Percentiles rank a stretch among this genome's conserved stretches.
Evolutionary conservation across 2,888 invertebrate genomes (phyloP).

Genomic region (Drosophila robusta): DNA sequence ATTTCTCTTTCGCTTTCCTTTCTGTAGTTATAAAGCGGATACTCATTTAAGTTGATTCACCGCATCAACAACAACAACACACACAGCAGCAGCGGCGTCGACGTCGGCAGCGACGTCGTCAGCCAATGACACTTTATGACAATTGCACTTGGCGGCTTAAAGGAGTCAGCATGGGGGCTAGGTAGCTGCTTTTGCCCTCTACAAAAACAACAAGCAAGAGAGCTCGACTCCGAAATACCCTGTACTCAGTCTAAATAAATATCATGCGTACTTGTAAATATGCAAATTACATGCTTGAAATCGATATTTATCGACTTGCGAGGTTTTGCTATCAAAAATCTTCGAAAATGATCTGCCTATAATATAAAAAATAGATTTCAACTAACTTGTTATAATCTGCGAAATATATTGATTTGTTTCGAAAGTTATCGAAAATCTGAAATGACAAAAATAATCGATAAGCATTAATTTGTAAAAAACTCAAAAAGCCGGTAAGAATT

Average conservation of each 20-base stretch:
- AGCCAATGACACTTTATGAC: conserved; percentile 83
- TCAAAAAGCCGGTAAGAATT: too few species aligned
- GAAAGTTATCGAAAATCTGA: too few species aligned
- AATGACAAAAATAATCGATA: neutral
- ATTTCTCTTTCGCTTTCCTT: neutral
- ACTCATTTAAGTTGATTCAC: conserved; percentile 81
- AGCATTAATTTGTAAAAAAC: neutral
- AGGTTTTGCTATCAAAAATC: neutral
- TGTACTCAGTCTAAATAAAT: neutral
- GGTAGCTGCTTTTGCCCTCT: conserved; percentile 10
- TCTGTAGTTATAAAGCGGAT: conserved; percentile 73
- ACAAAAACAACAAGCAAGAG: conserved; percentile 9
- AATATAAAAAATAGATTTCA: too few species aligned
- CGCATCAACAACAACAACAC: conserved; percentile 59
- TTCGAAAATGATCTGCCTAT: too few species aligned
- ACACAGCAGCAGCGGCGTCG: conserved; percentile 8
- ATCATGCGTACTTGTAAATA: too few species aligned
- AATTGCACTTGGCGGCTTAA: conserved; percentile 78
- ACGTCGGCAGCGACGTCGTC: conserved; percentile 37
- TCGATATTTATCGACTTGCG: neutral
- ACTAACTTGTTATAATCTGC: too few species aligned
- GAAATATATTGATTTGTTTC: neutral
- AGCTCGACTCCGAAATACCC: neutral
- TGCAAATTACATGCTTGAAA: neutral
- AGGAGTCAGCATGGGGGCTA: conserved; percentile 7